Base-by-base conservation (phyloP, 2,888 invertebrate species). In the Abrostola tripartita region DNA sequence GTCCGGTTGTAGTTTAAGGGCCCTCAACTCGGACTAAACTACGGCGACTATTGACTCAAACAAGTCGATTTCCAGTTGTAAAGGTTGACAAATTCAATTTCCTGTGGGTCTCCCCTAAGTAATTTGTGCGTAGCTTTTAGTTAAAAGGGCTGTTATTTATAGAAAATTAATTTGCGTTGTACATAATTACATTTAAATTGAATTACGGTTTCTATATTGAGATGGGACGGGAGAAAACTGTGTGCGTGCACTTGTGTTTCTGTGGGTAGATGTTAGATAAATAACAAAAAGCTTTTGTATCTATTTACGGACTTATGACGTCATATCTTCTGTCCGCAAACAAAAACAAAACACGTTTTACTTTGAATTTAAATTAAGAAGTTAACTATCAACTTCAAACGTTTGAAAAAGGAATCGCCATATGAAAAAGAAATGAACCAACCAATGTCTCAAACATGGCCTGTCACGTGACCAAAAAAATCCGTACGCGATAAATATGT, bases 31-130 rank as follows among this genome's bases (percentile, higher is more conserved):
- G 7, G 37, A 52, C 53, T 62, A 62, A 66, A 61, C 69, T 58
- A 66, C 61, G 49, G 49, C 61, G 47, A 68, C 61, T 78, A 76
- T 76, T 71, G 67, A 78, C 61, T 78, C 67, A 67, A 78, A 73
- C 40, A 65, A 66, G 54, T 40, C 52, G 56, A 68, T 64, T 65
- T 58, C 61, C 71, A 71, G 51, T 76, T 37, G 41, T 52, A 62
- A 63, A 70, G 65, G 71, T 56, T 71, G 76, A 74, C 78, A 74
- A 78, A 76, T 78, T 76, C 61, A 76, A 78, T 78, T 78, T 78
- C 60, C 71, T 65, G 65, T 47, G 51, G 49, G 60, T 50, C 54
- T 12, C 38, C 52, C 54, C 59, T 44, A 9, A 62, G 53, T 65
- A 69, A 74, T 69, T 78, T 78, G 63, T 67, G 42, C 61, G 60